Base-by-base conservation (phyloP, 2,888 invertebrate genomes). In the Polyploca ridens region DNA sequence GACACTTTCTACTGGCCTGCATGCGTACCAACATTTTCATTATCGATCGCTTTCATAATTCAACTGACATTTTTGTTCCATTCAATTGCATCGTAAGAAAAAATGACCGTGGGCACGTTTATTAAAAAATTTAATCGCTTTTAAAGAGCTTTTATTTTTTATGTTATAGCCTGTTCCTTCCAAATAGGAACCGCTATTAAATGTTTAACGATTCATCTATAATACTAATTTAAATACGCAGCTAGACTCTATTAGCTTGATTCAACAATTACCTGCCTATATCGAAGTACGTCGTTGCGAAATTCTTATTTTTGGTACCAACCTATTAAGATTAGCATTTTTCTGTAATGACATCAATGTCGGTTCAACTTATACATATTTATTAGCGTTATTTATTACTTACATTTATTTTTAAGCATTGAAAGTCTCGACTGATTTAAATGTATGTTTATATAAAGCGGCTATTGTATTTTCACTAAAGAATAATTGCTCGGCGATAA, bases 31-130 rank as follows among this genome's bases (percentile, higher is more conserved):
- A 88, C 88, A 89, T 91, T 91, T 92, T 90, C 90, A 89, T 89
- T 91, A 92, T 90, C 89, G 91, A 92, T 91, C 90, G 90, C 90
- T 89, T 90, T 90, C 88, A 93, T 92, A 92, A 92, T 90, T 90
- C 88, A 90, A 88, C 90, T 91, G 93, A 91, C 90, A 90, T 93
- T 91, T 92, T 90, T 90, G 89, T 87, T 89, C 82, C 91, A 89
- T 88, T 86, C 86, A 89, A 89, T 88, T 87, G 85, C 84, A 84
- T 82, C 79, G 78, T 73, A 71, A 70, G 76, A 81, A 82, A 83
- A 83, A 83, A 79, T 75, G 69, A 72, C 76, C 74, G 75, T 76
- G 74, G 72, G 74, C 71, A 70, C 78, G 76, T 77, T 81, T 81
- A 81, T 78, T 82, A 80, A 77, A 69, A 76, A 70, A 77, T 82